Evolutionary conservation across 2,797 vertebrate genomes (phyloP).

Genomic region (Amblyopsis hoosieri): DNA sequence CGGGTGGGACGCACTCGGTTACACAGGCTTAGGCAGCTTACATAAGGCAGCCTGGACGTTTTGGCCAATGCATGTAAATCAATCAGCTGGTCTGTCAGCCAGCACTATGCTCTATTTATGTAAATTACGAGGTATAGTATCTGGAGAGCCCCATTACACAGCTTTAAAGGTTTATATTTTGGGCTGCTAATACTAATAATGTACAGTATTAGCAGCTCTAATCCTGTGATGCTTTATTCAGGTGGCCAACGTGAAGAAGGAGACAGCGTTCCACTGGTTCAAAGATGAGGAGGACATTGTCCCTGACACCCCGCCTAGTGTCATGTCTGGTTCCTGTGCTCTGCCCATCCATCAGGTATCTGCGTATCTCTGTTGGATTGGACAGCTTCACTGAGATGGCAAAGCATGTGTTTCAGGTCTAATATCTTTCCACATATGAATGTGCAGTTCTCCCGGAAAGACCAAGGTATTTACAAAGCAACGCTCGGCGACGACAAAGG

Average conservation of each 20-base stretch:
- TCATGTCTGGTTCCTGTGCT: slow-evolving; percentile 84
- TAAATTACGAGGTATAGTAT: too few relatives aligned
- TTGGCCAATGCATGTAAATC: too few relatives aligned
- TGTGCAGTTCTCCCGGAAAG: slow-evolving; percentile 90
- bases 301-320: slow-evolving; percentile 76
- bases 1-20: too few relatives aligned
- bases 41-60: too few relatives aligned
- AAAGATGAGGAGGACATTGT: slow-evolving; percentile 88
- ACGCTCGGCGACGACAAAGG: slow-evolving; percentile 90
- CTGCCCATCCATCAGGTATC: slow-evolving; percentile 86
- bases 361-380: background rate
- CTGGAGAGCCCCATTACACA: too few relatives aligned
- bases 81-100: too few relatives aligned
- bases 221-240: slow-evolving; percentile 40
- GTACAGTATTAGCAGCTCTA: background rate
- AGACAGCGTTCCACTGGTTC: slow-evolving; percentile 91
- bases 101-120: too few relatives aligned
- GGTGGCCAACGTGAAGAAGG: slow-evolving; percentile 94
- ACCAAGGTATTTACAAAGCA: slow-evolving; percentile 91
- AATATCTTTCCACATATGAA: slow-evolving; percentile 14
- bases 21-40: too few relatives aligned
- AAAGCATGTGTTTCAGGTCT: background rate
- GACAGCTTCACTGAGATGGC: too few relatives aligned
- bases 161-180: too few relatives aligned
- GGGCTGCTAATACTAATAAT: background rate